phyloP scores from a whole-genome alignment of 2,888 invertebrate genomes.

The Atrina japonica region DNA sequence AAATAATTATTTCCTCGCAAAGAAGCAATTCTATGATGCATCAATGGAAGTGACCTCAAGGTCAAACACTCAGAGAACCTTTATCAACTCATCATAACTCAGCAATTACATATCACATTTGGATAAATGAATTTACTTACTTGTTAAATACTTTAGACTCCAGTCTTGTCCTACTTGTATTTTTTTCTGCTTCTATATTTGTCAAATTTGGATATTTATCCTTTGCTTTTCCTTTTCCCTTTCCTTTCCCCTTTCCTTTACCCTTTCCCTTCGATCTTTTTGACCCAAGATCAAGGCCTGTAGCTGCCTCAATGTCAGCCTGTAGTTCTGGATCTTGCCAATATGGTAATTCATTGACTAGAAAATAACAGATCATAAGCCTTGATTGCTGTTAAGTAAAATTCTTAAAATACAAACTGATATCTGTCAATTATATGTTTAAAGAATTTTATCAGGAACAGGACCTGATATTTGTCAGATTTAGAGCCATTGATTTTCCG shows the following conservation, averaged over 20 bases:
- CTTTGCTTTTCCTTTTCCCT: slow-evolving; percentile 69
- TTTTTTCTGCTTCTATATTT: slow-evolving; percentile 80
- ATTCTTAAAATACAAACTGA: no score
- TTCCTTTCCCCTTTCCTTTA: slow-evolving; percentile 69
- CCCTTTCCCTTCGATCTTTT: slow-evolving; percentile 60
- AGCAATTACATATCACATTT: no score
- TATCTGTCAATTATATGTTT: background rate
- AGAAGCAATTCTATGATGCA: no score
- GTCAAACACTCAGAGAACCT: no score
- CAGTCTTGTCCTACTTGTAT: slow-evolving; percentile 81
- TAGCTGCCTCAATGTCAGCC: slow-evolving; percentile 82
- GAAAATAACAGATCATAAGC: background rate
- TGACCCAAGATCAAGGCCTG: slow-evolving; percentile 83
- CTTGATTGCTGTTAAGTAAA: background rate
- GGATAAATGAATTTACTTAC: slow-evolving; percentile 75
- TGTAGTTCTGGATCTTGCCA: slow-evolving; percentile 83
- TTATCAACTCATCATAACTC: no score
- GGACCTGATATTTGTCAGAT: no score
- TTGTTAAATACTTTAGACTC: slow-evolving; percentile 82
- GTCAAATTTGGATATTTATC: slow-evolving; percentile 80
- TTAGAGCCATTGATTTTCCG: no score
- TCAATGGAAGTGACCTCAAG: no score
- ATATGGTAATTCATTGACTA: slow-evolving; percentile 12
- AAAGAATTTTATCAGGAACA: background rate
- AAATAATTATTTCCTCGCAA: no score